phyloP scores from a whole-genome alignment of 2,113 vertebrate genomes.

The Erythrolamprus reginae region DNA sequence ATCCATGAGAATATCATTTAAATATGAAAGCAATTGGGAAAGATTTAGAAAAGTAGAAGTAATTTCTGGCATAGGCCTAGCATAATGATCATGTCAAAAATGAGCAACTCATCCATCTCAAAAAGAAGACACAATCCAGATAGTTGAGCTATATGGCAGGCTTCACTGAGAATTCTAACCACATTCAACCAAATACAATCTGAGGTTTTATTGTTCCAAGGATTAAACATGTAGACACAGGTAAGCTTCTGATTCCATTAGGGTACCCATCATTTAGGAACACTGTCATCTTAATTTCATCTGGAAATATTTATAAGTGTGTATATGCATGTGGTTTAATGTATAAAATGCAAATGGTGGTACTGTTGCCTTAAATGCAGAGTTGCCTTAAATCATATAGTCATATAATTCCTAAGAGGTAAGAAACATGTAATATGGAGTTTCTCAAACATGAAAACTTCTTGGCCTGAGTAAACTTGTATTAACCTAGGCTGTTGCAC shows the following conservation, averaged over 20 bases:
- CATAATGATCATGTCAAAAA: background rate
- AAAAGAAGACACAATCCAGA: background rate
- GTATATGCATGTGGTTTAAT: constrained; percentile 46
- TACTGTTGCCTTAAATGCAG: constrained; percentile 49
- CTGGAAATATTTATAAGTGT: constrained; percentile 55
- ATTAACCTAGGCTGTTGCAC: constrained; percentile 59
- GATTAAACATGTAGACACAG: background rate
- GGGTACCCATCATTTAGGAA: constrained; percentile 51
- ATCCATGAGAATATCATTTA: background rate
- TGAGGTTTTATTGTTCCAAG: background rate
- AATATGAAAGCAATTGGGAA: background rate
- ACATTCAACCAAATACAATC: background rate
- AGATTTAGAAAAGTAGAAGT: background rate
- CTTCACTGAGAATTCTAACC: background rate
- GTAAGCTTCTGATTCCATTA: constrained; percentile 45
- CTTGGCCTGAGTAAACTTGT: constrained; percentile 52
- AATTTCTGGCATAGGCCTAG: background rate
- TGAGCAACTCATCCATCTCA: background rate
- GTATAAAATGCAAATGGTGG: constrained; percentile 48
- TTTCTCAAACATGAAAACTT: constrained; percentile 64
- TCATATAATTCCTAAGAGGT: constrained; percentile 50
- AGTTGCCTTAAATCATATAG: constrained; percentile 55
- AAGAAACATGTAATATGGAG: constrained; percentile 53
- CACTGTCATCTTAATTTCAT: constrained; percentile 48
- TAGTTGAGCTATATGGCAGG: background rate